Evolutionary conservation across 1,140 invertebrate species (phyloP).

Genomic region (Alviniconcha marisindica): DNA sequence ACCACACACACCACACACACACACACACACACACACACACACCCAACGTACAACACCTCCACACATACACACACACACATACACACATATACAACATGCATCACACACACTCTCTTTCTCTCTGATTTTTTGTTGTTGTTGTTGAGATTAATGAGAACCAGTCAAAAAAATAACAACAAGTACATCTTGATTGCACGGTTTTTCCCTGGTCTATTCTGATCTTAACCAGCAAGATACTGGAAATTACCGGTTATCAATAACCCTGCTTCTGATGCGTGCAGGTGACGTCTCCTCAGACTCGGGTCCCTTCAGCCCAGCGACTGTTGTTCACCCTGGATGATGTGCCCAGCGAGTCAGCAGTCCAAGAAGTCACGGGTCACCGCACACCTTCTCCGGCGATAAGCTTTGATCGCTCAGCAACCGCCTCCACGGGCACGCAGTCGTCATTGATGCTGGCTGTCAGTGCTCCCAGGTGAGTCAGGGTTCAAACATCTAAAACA

Average conservation of each 20-base stretch:
- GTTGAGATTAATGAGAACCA: not conserved
- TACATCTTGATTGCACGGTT: not conserved
- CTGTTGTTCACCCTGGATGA: slow-evolving; percentile 13
- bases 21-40: too few species aligned
- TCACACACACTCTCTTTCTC: too few species aligned
- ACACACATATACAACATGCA: too few species aligned
- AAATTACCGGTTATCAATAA: too few species aligned
- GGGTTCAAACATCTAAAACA: too few species aligned
- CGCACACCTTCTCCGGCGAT: not conserved
- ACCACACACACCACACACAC: too few species aligned
- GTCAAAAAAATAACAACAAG: not conserved
- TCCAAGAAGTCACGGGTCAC: not conserved
- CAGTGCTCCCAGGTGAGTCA: slow-evolving; percentile 12
- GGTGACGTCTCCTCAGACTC: not conserved
- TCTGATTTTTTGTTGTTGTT: not conserved
- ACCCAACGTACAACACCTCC: too few species aligned
- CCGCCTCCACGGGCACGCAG: slow-evolving; percentile 1
- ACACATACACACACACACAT: too few species aligned
- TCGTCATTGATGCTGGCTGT: not conserved
- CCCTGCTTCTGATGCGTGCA: too few species aligned
- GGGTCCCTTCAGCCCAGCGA: not conserved
- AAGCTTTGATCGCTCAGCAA: not conserved
- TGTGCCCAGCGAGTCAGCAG: not conserved
- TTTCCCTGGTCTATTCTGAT: not conserved
- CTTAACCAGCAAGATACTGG: too few species aligned